These are phyloP conservation scores for Dasyprocta punctata DNA, from an alignment of 2,113 vertebrate genomes.

Conservation along the genomic window DNA sequence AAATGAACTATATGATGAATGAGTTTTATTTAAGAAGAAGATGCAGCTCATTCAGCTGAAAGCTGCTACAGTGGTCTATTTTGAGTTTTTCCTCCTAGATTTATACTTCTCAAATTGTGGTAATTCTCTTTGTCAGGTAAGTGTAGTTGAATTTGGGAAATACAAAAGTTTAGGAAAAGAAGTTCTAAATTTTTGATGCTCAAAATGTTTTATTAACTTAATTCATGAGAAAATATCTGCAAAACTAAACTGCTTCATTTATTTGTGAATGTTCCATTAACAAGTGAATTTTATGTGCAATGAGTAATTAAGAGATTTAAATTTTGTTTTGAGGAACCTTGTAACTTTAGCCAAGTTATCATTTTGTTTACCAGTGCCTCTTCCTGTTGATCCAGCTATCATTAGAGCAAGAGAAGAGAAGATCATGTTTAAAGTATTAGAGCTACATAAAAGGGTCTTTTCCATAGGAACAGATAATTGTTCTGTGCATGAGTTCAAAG, in stretches of 20 bases:
- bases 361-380: neutral
- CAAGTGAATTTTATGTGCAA: neutral
- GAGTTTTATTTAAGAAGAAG: neutral
- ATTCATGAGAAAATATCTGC: slow-evolving; percentile 5
- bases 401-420: neutral
- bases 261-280: neutral
- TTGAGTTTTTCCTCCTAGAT: neutral
- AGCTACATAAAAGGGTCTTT: neutral
- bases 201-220: neutral
- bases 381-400: neutral
- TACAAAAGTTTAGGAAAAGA: neutral
- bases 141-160: neutral
- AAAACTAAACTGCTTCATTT: neutral
- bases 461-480: neutral
- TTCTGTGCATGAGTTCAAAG: neutral
- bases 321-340: neutral
- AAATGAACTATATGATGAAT: neutral
- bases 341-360: neutral
- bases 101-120: neutral
- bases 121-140: neutral
- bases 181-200: neutral
- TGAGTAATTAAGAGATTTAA: neutral
- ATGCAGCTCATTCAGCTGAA: neutral
- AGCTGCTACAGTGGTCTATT: neutral
- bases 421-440: neutral